These are phyloP conservation scores for Dendrolimus houi DNA, from an alignment of 2,888 invertebrate species.

Conservation along the genomic window DNA sequence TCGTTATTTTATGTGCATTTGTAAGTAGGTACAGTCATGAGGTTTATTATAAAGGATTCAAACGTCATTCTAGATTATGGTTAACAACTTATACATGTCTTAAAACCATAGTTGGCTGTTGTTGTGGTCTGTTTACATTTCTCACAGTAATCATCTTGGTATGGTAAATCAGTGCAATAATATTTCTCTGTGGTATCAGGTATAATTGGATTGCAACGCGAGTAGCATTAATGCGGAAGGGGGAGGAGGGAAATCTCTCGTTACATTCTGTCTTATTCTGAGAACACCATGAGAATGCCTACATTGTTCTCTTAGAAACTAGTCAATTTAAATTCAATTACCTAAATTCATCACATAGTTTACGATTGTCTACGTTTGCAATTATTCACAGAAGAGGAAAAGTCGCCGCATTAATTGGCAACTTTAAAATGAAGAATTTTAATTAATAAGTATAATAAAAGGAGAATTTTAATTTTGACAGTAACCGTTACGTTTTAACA, in stretches of 20 bases:
- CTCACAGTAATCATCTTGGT: slow-evolving; percentile 60
- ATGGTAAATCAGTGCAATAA: slow-evolving; percentile 53
- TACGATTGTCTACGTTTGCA: slow-evolving; percentile 12
- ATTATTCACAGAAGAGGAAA: slow-evolving; percentile 5
- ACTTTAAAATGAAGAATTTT: neutral
- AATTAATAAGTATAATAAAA: slow-evolving; percentile 3
- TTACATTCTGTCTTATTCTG: slow-evolving; percentile 69
- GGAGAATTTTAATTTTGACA: slow-evolving; percentile 5
- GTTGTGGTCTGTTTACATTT: slow-evolving; percentile 47
- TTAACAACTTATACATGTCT: neutral
- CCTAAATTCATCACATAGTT: slow-evolving; percentile 11
- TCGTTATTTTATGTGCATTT: neutral
- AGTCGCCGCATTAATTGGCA: neutral
- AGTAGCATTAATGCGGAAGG: slow-evolving; percentile 69
- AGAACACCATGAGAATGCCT: slow-evolving; percentile 66
- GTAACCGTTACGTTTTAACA: slow-evolving; percentile 10
- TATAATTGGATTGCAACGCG: slow-evolving; percentile 72
- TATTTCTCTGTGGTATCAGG: slow-evolving; percentile 63
- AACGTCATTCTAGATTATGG: no score
- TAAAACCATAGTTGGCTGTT: slow-evolving; percentile 37
- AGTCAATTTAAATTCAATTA: slow-evolving; percentile 12
- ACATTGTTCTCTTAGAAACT: slow-evolving; percentile 7
- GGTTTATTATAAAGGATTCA: no score
- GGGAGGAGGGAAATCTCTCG: slow-evolving; percentile 57
- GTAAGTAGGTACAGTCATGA: no score